A percentile compares a stretch with the other conserved stretches of the same genome.
These are phyloP conservation scores for Andrena bucephala DNA, from an alignment of 2,888 invertebrate genomes.

Conservation along the genomic window DNA sequence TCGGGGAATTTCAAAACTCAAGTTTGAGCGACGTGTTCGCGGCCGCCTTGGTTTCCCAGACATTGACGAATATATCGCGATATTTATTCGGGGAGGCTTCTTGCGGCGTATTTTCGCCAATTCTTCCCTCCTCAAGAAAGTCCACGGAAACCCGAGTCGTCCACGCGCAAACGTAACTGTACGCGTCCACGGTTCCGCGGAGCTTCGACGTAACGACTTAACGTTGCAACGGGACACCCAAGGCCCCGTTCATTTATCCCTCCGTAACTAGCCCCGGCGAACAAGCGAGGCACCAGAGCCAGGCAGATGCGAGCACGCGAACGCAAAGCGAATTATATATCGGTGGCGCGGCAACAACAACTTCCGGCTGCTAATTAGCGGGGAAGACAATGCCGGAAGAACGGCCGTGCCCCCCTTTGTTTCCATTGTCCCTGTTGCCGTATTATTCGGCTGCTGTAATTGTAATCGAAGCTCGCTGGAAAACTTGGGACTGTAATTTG, in stretches of 20 bases:
- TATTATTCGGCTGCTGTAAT: constrained; percentile 54
- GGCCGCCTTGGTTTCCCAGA: background rate
- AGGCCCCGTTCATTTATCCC: constrained; percentile 43
- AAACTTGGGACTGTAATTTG: constrained; percentile 47
- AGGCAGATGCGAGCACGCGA: constrained; percentile 50
- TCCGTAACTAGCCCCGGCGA: constrained; percentile 2
- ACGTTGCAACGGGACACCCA: constrained; percentile 26
- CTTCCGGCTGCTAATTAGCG: constrained; percentile 63
- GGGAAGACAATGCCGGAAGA: constrained; percentile 54
- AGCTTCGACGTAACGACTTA: background rate
- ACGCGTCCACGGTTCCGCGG: background rate
- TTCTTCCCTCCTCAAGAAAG: background rate
- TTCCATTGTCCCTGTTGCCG: constrained; percentile 46
- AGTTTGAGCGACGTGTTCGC: background rate
- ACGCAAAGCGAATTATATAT: constrained; percentile 61
- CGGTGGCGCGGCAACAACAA: constrained; percentile 41
- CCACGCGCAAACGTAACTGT: too few species aligned
- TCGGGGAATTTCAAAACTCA: constrained; percentile 15
- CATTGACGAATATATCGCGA: constrained; percentile 3
- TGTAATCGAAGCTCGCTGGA: constrained; percentile 49
- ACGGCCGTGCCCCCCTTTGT: constrained; percentile 40
- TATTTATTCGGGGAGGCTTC: constrained; percentile 19
- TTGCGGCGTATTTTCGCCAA: background rate
- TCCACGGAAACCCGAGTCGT: too few species aligned
- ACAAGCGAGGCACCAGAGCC: constrained; percentile 20